phyloP scores from a whole-genome alignment of 1,140 invertebrate genomes.

The Ladona fulva region DNA sequence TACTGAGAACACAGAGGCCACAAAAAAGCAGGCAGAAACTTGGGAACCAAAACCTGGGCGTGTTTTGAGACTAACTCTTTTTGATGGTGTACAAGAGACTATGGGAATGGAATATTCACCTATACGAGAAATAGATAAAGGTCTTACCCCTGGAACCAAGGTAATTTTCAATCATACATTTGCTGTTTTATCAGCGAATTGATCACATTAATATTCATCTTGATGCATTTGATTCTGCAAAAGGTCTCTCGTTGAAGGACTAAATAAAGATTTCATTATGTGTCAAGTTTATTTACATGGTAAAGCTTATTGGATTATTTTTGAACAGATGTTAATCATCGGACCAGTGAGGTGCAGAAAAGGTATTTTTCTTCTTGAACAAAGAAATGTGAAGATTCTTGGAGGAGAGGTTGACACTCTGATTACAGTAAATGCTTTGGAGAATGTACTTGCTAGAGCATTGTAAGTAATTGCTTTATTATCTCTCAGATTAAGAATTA shows the following conservation, averaged over 20 bases:
- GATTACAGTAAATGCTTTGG: slow-evolving; percentile 45
- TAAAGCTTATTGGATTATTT: slow-evolving; percentile 32
- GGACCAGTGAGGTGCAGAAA: slow-evolving; percentile 60
- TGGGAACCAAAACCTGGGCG: slow-evolving; percentile 41
- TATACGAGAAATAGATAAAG: slow-evolving; percentile 49
- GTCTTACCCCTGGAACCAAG: slow-evolving; percentile 55
- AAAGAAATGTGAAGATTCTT: slow-evolving; percentile 50
- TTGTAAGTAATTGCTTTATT: slow-evolving; percentile 39
- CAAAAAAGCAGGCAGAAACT: slow-evolving; percentile 34
- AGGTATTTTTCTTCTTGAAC: slow-evolving; percentile 58
- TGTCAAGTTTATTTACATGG: too few species aligned
- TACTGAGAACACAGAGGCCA: slow-evolving; percentile 42
- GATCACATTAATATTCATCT: too few species aligned
- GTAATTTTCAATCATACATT: slow-evolving; percentile 31
- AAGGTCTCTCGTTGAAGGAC: too few species aligned
- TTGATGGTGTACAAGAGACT: slow-evolving; percentile 63
- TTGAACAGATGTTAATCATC: slow-evolving; percentile 42
- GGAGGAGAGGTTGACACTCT: slow-evolving; percentile 66
- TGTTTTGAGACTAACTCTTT: slow-evolving; percentile 62
- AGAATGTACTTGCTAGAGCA: slow-evolving; percentile 49
- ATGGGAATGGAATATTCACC: slow-evolving; percentile 62
- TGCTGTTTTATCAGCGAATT: too few species aligned
- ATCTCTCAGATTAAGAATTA: too few species aligned
- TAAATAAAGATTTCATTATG: too few species aligned
- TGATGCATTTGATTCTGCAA: too few species aligned